phyloP scores from a whole-genome alignment of 1,140 invertebrate genomes.

The Drosophila novamexicana region DNA sequence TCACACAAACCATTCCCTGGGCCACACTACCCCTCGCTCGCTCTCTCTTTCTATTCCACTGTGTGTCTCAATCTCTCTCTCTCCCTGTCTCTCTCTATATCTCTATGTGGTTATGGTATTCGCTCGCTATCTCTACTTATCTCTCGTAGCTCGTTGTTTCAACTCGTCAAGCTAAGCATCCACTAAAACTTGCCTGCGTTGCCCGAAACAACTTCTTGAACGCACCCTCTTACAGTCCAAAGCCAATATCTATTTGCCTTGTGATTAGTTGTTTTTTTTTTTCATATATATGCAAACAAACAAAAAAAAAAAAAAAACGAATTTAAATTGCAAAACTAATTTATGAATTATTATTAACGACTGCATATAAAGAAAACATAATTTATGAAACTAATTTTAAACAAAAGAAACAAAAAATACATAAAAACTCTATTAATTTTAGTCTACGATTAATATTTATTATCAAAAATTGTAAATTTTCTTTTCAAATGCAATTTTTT shows the following conservation, averaged over 20 bases:
- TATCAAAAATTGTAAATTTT: slow-evolving; percentile 60
- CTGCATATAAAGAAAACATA: slow-evolving; percentile 55
- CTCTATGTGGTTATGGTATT: slow-evolving; percentile 44
- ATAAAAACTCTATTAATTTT: slow-evolving; percentile 48
- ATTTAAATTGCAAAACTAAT: slow-evolving; percentile 71
- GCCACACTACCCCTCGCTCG: neutral
- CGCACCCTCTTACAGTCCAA: slow-evolving; percentile 15
- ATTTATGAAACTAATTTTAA: slow-evolving; percentile 62
- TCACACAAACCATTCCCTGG: slow-evolving; percentile 8
- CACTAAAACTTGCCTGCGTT: slow-evolving; percentile 58
- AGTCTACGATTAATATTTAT: slow-evolving; percentile 64
- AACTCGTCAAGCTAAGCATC: slow-evolving; percentile 49
- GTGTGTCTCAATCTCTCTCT: slow-evolving; percentile 23
- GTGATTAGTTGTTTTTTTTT: slow-evolving; percentile 75
- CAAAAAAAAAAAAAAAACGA: slow-evolving; percentile 49
- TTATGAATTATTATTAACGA: slow-evolving; percentile 65
- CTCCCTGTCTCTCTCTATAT: slow-evolving; percentile 8
- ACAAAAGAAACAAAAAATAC: slow-evolving; percentile 52
- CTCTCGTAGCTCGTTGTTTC: slow-evolving; percentile 62
- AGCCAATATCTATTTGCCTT: slow-evolving; percentile 77
- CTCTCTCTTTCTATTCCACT: slow-evolving; percentile 4
- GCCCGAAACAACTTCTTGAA: slow-evolving; percentile 36
- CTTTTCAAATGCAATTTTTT: slow-evolving; percentile 48
- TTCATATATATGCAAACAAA: slow-evolving; percentile 25
- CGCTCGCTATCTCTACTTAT: slow-evolving; percentile 35